Evolutionary conservation across 2,113 vertebrate genomes (phyloP).

Genomic region (Malaclemys terrapin): DNA sequence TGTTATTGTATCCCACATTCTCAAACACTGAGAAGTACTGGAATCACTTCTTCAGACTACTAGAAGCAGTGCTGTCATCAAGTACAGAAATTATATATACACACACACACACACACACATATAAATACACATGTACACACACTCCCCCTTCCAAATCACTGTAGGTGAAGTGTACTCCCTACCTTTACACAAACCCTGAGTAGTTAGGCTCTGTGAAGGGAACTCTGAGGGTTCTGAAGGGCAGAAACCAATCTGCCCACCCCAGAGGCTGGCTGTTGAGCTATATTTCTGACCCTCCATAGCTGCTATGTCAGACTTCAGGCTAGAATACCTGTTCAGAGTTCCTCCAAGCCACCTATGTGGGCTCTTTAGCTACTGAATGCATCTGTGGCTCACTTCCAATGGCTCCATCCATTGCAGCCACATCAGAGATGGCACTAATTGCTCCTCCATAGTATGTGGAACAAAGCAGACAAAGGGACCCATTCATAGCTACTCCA

Average conservation of each 20-base stretch:
- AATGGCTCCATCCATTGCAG: background rate
- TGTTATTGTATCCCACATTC: background rate
- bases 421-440: fast-evolving
- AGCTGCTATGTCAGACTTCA: background rate
- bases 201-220: background rate
- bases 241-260: background rate
- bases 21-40: background rate
- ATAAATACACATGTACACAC: background rate
- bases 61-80: background rate
- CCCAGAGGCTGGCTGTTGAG: background rate
- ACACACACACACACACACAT: background rate
- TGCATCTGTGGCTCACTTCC: fast-evolving
- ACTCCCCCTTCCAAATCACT: background rate
- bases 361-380: fast-evolving
- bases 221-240: background rate
- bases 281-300: constrained; percentile 11
- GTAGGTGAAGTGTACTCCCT: background rate
- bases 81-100: background rate
- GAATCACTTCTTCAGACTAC: background rate
- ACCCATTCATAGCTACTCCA: background rate
- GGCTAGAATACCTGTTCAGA: background rate
- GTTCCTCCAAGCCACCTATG: background rate
- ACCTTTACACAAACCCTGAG: background rate
- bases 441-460: fast-evolving
- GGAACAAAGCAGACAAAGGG: background rate